Percentiles rank a stretch among this genome's conserved stretches.
phyloP scores from a whole-genome alignment of 2,113 vertebrate genomes.

The Paradoxurus hermaphroditus region DNA sequence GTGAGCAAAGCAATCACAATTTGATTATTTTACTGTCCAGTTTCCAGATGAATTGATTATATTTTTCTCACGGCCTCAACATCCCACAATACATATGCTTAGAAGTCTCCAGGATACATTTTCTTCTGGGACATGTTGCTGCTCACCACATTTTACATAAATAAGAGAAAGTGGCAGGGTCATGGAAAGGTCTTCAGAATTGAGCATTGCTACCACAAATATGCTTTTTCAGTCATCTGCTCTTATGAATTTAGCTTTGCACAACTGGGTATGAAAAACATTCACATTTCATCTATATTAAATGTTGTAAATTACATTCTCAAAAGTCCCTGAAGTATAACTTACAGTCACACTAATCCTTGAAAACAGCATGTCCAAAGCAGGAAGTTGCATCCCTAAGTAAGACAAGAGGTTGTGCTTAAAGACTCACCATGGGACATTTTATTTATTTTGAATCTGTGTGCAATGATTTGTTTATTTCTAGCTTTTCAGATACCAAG shows the following conservation, averaged over 20 bases:
- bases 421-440: constrained; percentile 30
- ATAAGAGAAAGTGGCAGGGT: not conserved
- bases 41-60: constrained; percentile 13
- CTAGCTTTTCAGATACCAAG: constrained; percentile 44
- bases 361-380: constrained; percentile 52
- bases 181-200: constrained; percentile 23
- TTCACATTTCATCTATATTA: constrained; percentile 56
- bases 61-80: not conserved
- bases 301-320: constrained; percentile 62
- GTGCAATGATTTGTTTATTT: constrained; percentile 50
- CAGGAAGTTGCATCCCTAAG: constrained; percentile 47
- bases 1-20: constrained; percentile 6
- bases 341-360: constrained; percentile 35
- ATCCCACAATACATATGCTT: constrained; percentile 22
- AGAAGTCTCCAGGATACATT: not conserved
- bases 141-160: not conserved
- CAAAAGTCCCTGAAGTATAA: constrained; percentile 40
- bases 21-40: constrained; percentile 20
- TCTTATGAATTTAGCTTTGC: not conserved
- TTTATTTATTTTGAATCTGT: constrained; percentile 59
- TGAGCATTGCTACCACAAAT: not conserved
- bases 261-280: constrained; percentile 25
- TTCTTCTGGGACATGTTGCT: not conserved
- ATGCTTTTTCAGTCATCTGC: not conserved
- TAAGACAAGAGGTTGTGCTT: constrained; percentile 43